Evolutionary conservation across 2,797 vertebrate species (phyloP).

Genomic region (Oreochromis mossambicus): DNA sequence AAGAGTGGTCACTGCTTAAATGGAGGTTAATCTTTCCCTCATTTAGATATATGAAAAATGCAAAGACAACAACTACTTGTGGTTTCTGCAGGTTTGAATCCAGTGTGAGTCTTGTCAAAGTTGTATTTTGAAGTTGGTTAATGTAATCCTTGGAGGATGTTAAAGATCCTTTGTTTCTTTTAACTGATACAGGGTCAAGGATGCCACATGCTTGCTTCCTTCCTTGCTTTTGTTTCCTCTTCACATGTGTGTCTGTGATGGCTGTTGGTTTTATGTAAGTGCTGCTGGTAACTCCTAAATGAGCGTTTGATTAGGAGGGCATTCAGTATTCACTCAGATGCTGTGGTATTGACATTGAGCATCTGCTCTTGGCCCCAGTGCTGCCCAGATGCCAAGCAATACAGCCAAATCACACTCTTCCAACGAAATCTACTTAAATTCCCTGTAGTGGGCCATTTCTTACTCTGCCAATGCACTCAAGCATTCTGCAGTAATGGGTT

Average conservation of each 20-base stretch:
- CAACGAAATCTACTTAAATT: slow-evolving; percentile 6
- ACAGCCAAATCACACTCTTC: not conserved
- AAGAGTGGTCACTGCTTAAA: not conserved
- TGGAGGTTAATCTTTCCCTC: not conserved
- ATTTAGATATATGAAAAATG: not conserved
- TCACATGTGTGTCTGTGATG: not conserved
- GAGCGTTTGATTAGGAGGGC: not conserved
- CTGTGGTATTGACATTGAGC: not conserved
- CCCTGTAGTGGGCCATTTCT: not conserved
- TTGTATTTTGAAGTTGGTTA: not conserved
- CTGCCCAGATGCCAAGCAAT: not conserved
- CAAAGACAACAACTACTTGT: not conserved
- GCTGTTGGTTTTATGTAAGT: not conserved
- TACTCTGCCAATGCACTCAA: not conserved
- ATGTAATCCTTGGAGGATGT: not conserved
- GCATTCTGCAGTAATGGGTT: not conserved
- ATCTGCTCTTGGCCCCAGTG: not conserved
- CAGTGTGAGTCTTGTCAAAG: not conserved
- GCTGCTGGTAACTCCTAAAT: not conserved
- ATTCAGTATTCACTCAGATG: not conserved
- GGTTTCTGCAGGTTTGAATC: not conserved
- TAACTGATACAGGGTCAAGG: not conserved
- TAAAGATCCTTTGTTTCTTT: not conserved
- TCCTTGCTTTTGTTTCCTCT: not conserved
- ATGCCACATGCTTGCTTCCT: not conserved